Conservation (phyloP, 1,140 invertebrate species). For the Daktulosphaira vitifoliae region DNA sequence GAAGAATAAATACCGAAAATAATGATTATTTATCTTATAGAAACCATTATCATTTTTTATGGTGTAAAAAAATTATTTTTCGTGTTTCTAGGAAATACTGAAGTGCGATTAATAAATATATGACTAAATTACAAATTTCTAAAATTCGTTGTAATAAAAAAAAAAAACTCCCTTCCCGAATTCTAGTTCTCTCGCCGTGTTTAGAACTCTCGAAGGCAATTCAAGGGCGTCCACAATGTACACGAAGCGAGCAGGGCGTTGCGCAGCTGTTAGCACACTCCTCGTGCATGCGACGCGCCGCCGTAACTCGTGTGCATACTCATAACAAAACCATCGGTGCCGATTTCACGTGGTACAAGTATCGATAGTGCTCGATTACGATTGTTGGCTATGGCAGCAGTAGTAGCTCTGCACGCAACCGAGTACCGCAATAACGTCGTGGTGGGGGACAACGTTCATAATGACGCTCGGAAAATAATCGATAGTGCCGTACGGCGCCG, state of each 20-base stretch:
- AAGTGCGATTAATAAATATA: too few species aligned
- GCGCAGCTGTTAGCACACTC: conserved; percentile 28
- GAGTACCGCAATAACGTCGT: neutral
- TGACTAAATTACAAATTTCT: too few species aligned
- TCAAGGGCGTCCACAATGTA: conserved; percentile 19
- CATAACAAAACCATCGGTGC: conserved; percentile 14
- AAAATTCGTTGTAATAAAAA: too few species aligned
- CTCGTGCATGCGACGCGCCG: conserved; percentile 1
- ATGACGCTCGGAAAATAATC: neutral
- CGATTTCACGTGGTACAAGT: neutral
- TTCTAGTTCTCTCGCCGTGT: neutral
- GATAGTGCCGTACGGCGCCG: conserved; percentile 1
- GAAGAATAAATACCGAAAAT: too few species aligned
- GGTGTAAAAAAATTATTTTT: too few species aligned
- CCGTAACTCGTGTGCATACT: neutral
- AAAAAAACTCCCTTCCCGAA: neutral
- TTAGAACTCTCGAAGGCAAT: neutral
- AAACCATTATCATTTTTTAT: too few species aligned
- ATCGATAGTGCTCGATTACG: neutral
- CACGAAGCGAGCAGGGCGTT: neutral
- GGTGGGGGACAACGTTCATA: neutral
- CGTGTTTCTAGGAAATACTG: too few species aligned
- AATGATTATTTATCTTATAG: too few species aligned
- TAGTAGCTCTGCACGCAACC: too few species aligned
- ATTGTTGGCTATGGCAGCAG: neutral